Conservation (phyloP, 1,140 invertebrate genomes). For the Papilio aristodemus region DNA sequence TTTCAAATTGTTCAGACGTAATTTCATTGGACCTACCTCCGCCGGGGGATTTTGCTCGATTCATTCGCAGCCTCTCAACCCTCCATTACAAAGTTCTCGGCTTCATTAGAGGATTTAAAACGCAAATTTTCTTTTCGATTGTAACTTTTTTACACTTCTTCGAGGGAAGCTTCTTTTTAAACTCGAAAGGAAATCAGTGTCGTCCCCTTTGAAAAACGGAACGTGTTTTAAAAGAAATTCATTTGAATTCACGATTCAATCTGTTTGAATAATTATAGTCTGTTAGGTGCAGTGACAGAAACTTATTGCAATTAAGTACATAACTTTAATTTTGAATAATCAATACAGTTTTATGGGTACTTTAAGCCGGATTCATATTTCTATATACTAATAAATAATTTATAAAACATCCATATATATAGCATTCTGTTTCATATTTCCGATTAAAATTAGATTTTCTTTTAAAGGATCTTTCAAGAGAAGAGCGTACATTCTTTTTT, state of each 20-base stretch:
- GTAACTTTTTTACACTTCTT: conserved; percentile 80
- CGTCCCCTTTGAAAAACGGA: conserved; percentile 70
- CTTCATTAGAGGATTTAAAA: conserved; percentile 81
- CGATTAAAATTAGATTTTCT: no score
- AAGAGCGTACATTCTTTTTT: no score
- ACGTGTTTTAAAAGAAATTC: conserved; percentile 71
- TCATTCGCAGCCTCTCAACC: conserved; percentile 75
- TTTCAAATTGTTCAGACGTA: conserved; percentile 38
- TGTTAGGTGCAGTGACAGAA: conserved; percentile 8
- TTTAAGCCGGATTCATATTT: no score
- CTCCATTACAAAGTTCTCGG: conserved; percentile 79
- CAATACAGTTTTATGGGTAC: no score
- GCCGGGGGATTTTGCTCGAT: conserved; percentile 65
- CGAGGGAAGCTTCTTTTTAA: conserved; percentile 77
- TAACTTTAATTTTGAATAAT: no score
- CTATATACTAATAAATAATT: no score
- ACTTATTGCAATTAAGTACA: neutral
- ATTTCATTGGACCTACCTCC: conserved; percentile 35
- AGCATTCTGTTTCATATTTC: no score
- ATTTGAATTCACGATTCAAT: conserved; percentile 70
- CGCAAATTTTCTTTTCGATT: conserved; percentile 80
- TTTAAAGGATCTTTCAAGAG: no score
- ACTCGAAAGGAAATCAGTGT: conserved; percentile 78
- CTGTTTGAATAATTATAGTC: conserved; percentile 57
- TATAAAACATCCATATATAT: no score